Evolutionary conservation across 2,113 vertebrate species (phyloP).

Genomic region (Phoxinus phoxinus): DNA sequence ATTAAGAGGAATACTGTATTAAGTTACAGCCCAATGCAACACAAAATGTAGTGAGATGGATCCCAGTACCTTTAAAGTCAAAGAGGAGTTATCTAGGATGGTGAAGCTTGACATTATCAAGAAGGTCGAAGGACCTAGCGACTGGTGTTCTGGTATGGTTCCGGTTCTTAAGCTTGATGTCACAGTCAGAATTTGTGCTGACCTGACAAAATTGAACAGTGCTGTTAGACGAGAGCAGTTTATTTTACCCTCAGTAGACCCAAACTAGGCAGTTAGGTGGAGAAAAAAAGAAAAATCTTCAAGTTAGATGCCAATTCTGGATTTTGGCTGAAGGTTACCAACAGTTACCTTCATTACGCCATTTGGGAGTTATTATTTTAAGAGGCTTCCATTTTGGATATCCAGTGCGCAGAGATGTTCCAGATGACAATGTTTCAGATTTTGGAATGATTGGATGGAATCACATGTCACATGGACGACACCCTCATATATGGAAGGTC

Average conservation of each 20-base stretch:
- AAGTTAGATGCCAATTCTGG: not conserved
- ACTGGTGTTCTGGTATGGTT: not conserved
- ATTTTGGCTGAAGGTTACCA: slow-evolving; percentile 10
- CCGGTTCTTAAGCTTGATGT: not conserved
- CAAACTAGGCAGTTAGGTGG: not conserved
- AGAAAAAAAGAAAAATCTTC: not conserved
- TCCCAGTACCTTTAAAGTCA: not conserved
- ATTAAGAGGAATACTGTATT: not conserved
- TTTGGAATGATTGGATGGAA: not conserved
- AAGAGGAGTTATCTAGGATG: not conserved
- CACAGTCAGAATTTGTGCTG: not conserved
- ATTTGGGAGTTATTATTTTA: slow-evolving; percentile 25
- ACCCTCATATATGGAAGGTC: not conserved
- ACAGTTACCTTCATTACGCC: slow-evolving; percentile 8
- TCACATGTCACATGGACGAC: not conserved
- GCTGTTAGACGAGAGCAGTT: not conserved
- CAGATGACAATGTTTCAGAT: slow-evolving; percentile 30
- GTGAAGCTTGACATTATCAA: not conserved
- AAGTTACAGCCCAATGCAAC: not conserved
- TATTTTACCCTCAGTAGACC: slow-evolving; percentile 16
- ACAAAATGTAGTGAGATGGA: not conserved
- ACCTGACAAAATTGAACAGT: not conserved
- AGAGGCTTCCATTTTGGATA: not conserved
- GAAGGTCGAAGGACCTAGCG: not conserved
- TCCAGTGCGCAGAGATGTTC: slow-evolving; percentile 17